Conservation (phyloP, 2,113 vertebrate genomes). For the Lepus europaeus region DNA sequence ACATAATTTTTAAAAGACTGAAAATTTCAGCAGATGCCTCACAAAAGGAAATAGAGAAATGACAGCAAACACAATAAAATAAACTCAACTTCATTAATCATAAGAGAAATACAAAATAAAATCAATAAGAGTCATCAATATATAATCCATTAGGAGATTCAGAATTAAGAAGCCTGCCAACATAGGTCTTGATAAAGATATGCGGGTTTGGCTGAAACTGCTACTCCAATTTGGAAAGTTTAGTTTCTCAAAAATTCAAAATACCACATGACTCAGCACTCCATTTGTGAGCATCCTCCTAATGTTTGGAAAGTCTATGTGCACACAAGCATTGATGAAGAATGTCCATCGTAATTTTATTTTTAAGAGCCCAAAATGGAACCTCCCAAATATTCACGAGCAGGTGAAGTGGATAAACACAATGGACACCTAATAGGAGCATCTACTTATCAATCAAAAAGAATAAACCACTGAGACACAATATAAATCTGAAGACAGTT, state of each 20-base stretch:
- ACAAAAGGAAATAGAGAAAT: not conserved
- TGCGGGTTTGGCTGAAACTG: not conserved
- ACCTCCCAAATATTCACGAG: not conserved
- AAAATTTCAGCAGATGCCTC: not conserved
- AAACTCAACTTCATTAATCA: not conserved
- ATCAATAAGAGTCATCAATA: not conserved
- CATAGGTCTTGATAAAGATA: not conserved
- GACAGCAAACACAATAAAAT: not conserved
- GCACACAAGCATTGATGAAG: not conserved
- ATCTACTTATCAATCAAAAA: not conserved
- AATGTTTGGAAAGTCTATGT: not conserved
- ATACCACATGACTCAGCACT: not conserved
- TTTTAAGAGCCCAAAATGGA: not conserved
- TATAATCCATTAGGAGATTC: not conserved
- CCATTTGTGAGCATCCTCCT: not conserved
- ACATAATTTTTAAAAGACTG: not conserved
- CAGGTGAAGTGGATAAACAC: not conserved
- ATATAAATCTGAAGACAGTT: not conserved
- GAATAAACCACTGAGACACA: not conserved
- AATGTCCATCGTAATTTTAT: not conserved
- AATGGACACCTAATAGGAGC: not conserved
- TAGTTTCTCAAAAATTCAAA: not conserved
- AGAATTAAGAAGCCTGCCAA: not conserved
- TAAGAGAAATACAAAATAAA: not conserved
- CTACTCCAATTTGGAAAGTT: not conserved